These are phyloP conservation scores for Plumapathes pennacea DNA, from an alignment of 92 coral and sea anemone genomes.

Conservation along the genomic window DNA sequence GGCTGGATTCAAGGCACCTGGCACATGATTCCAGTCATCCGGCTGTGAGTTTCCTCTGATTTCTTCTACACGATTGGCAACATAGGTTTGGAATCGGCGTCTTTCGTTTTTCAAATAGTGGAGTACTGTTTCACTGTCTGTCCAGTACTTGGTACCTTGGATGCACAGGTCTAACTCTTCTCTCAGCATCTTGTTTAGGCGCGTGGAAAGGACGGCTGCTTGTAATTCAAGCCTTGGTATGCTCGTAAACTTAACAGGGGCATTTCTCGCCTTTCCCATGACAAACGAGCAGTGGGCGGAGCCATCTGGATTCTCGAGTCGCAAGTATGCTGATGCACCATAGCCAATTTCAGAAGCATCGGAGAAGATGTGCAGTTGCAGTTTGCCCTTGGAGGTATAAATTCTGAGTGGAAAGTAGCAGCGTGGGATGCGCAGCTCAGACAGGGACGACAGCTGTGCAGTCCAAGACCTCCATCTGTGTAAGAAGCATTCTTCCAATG, in stretches of 20 bases:
- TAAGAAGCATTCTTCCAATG: slow-evolving; percentile 20
- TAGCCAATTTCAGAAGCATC: slow-evolving; percentile 43
- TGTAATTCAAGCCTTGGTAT: slow-evolving; percentile 62
- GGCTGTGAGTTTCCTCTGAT: slow-evolving; percentile 31
- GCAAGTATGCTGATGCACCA: slow-evolving; percentile 26
- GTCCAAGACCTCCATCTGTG: slow-evolving; percentile 41
- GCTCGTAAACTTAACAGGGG: slow-evolving; percentile 44
- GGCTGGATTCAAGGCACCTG: slow-evolving; percentile 31
- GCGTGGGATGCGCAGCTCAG: slow-evolving; percentile 27
- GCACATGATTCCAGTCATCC: slow-evolving; percentile 25
- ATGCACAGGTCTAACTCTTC: slow-evolving; percentile 13
- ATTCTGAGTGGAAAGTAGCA: slow-evolving; percentile 23
- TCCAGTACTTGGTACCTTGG: slow-evolving; percentile 12
- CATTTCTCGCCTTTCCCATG: slow-evolving; percentile 33
- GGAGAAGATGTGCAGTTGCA: slow-evolving; percentile 32
- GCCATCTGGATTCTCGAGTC: slow-evolving; percentile 21
- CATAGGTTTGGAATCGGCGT: slow-evolving; percentile 52
- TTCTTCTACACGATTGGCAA: slow-evolving; percentile 40
- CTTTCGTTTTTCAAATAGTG: slow-evolving; percentile 38
- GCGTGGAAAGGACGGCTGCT: slow-evolving; percentile 55
- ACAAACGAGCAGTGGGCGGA: slow-evolving; percentile 30
- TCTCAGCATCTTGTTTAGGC: slow-evolving; percentile 33
- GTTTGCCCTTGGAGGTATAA: not conserved
- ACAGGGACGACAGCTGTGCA: slow-evolving; percentile 15
- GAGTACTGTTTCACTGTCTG: slow-evolving; percentile 24